Evolutionary conservation across 2,113 vertebrate genomes (phyloP), one percentile per base, ranked within the genome.

Genomic region (Dasypus novemcinctus): DNA sequence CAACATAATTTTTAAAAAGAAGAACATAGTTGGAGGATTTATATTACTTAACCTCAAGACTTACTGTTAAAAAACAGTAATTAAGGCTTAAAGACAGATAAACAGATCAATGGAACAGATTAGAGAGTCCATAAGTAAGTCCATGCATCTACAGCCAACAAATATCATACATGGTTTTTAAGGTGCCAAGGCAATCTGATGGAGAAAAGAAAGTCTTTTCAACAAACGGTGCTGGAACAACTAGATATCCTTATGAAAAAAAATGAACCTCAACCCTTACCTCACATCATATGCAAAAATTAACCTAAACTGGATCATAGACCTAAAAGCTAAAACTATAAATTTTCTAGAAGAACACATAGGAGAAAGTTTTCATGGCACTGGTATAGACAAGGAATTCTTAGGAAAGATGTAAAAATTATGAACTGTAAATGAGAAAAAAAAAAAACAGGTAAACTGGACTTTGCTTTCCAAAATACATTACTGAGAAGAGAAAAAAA

Each of bases 1-100:
- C 54, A 72, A 79, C 54, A 46, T n/a, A 76, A 54, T 71, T 91
- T 91, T 86, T 54, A 72, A 91, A 85, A 41, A 86, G 46, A 80
- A 80, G 21, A 90, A 59, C 15, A 31, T 52, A 91, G 25, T 14
- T 68, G n/a, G 74, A 95, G 64, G 21, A 54, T 90, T 68, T 83
- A 12, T 12, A n/a, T 8, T 41, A 54, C 64, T 15, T 79, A 54
- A 61, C 23, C 63, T 29, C 17, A 49, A 76, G 31, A 76, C 57
- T 33, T 75, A 25, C 4, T 63, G 11, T 63, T 29, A 46, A 63
- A 88, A 21, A 29, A 31, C 7, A 8, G 61, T 33, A 33, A 46
- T 27, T 7, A 1, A 49, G 59, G 8, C 41, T 76, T 75, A 64
- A 18, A 43, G 38, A 33, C 17, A 59, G 38, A n/a, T n/a, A n/a